Base-by-base conservation (phyloP, 2,888 invertebrate species). In the Gastrophysa polygoni region DNA sequence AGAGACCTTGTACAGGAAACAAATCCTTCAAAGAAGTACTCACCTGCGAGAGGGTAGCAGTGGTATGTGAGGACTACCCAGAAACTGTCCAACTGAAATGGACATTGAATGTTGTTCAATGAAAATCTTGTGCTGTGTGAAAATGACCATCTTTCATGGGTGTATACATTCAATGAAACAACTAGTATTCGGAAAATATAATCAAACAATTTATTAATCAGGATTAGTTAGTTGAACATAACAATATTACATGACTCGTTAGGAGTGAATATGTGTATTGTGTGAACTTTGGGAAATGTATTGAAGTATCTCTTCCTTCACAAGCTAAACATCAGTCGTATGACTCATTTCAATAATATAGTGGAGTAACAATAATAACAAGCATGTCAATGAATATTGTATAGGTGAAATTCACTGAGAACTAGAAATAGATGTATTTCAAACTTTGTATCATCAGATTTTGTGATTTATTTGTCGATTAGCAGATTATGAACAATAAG, bases 171-270 rank as follows among this genome's bases (percentile, higher is more conserved):
- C n/a, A 62, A 58, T 21, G 67, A 68, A 10, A 61, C 32, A 54
- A 61, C 2, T 4, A 54, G 52, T 57, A 43, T 61, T 58, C 58
- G 55, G 47, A 52, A 57, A 63, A 62, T 63, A 66, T 66, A 63
- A 63, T 66, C 61, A 63, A 66, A 66, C 66, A 66, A 66, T 66
- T 63, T 61, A 63, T 63, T 66, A 38, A 43, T 58, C 44, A 58
- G 57, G 65, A 57, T 65, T 59, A 24, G n/a, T n/a, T 24, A 68
- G 65, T 79, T 80, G 78, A 80, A 78, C 77, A 78, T 80, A 81
- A 80, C 80, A 80, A 80, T 78, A 77, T 79, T 77, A 74, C 74
- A 73, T 75, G 73, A 74, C 76, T 75, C 73, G 73, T 76, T 74
- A 73, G 77, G 75, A 74, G n/a, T 69, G 57, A 69, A 66, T 74